Evolutionary conservation across 2,888 invertebrate species (phyloP).

Genomic region (Conomelus anceps): DNA sequence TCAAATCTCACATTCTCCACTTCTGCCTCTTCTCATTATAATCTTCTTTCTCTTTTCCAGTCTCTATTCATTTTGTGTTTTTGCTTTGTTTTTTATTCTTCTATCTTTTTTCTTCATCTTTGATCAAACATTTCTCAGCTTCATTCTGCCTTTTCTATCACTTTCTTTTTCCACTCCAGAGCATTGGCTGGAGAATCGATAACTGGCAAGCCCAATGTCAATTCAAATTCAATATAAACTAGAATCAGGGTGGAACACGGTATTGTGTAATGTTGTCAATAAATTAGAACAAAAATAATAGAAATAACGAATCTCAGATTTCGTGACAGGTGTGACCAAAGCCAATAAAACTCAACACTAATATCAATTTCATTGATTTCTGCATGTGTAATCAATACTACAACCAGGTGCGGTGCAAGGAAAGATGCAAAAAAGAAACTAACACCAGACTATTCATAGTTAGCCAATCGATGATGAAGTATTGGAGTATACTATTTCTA

Average conservation of each 20-base stretch:
- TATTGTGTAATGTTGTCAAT: neutral
- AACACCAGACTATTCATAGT: neutral
- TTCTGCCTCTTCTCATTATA: no score
- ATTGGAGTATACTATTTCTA: neutral
- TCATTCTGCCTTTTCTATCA: no score
- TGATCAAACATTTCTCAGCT: no score
- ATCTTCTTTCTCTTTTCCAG: no score
- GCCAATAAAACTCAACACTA: neutral
- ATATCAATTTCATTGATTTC: neutral
- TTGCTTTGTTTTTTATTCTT: no score
- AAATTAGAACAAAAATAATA: neutral
- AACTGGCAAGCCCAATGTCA: no score
- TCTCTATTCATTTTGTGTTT: no score
- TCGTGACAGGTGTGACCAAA: neutral
- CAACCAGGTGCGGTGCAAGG: neutral
- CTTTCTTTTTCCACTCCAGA: no score
- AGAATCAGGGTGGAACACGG: neutral
- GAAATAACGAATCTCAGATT: neutral
- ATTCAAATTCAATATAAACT: no score
- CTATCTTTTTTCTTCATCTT: no score
- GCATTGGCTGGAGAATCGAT: no score
- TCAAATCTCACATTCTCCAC: no score
- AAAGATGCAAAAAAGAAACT: neutral
- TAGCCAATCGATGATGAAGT: neutral
- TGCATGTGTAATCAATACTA: neutral